phyloP scores from a whole-genome alignment of 2,797 vertebrate genomes.

The Clarias pachynema region DNA sequence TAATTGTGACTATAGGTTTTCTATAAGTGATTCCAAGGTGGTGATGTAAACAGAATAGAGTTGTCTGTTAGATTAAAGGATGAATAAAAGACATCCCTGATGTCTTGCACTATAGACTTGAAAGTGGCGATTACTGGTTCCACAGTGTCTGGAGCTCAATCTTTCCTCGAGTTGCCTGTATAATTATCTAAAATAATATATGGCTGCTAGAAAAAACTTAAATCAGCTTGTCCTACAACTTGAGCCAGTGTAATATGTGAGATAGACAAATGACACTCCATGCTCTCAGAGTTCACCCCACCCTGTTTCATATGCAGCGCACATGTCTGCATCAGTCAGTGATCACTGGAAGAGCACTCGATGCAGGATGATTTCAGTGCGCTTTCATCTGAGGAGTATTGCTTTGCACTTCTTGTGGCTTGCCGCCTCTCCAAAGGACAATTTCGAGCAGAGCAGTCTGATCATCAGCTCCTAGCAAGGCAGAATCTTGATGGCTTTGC shows the following conservation, averaged over 20 bases:
- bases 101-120: not conserved
- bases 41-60: not conserved
- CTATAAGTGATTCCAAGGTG: not conserved
- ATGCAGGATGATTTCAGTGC: conserved; percentile 44
- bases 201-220: not conserved
- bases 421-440: conserved; percentile 45
- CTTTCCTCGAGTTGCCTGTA: not conserved
- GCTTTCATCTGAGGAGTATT: conserved; percentile 50
- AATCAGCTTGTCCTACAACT: conserved; percentile 1
- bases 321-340: conserved; percentile 24
- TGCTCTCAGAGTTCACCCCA: not conserved
- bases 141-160: not conserved
- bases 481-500: conserved; percentile 44
- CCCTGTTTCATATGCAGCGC: conserved; percentile 29
- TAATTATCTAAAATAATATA: not conserved
- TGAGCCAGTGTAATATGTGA: not conserved
- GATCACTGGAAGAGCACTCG: conserved; percentile 41
- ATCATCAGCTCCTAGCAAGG: conserved; percentile 44
- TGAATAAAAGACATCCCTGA: not conserved
- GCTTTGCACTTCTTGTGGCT: conserved; percentile 43
- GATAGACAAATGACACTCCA: not conserved
- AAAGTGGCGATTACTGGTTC: not conserved
- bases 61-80: conserved; percentile 50
- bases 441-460: conserved; percentile 56
- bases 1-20: conserved; percentile 16